Evolutionary conservation across 2,888 invertebrate species (phyloP).

Genomic region (Nymphalis urticae): DNA sequence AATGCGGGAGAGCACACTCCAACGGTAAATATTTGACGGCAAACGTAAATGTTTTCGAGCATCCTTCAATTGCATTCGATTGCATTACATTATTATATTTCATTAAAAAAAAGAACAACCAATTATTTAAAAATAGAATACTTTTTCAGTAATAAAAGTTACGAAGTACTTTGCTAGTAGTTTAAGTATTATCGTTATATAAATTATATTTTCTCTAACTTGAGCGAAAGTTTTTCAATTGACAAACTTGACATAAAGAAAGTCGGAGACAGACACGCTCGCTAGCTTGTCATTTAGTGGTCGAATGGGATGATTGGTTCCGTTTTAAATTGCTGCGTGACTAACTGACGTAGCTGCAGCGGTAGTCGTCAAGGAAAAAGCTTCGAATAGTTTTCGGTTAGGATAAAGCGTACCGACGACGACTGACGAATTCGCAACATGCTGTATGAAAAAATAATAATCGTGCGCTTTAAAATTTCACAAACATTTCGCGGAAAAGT

Average conservation of each 20-base stretch:
- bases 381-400: constrained; percentile 25
- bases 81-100: neutral
- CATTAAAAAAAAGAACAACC: neutral
- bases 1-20: constrained; percentile 6
- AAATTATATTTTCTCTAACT: constrained; percentile 24
- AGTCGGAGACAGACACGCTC: constrained; percentile 21
- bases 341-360: constrained; percentile 14
- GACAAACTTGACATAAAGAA: constrained; percentile 21
- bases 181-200: constrained; percentile 3
- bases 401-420: constrained; percentile 25
- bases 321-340: constrained; percentile 24
- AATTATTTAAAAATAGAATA: neutral
- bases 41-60: constrained; percentile 4
- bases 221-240: constrained; percentile 25
- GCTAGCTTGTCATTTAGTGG: constrained; percentile 20
- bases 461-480: constrained; percentile 21
- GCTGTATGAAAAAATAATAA: constrained; percentile 19
- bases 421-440: constrained; percentile 18
- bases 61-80: constrained; percentile 1
- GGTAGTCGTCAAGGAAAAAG: constrained; percentile 20
- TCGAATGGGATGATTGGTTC: constrained; percentile 18
- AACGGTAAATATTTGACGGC: constrained; percentile 14
- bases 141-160: neutral
- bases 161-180: neutral
- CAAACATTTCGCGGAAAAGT: constrained; percentile 29